phyloP scores from a whole-genome alignment of 2,797 vertebrate genomes.

The Astyanax mexicanus region DNA sequence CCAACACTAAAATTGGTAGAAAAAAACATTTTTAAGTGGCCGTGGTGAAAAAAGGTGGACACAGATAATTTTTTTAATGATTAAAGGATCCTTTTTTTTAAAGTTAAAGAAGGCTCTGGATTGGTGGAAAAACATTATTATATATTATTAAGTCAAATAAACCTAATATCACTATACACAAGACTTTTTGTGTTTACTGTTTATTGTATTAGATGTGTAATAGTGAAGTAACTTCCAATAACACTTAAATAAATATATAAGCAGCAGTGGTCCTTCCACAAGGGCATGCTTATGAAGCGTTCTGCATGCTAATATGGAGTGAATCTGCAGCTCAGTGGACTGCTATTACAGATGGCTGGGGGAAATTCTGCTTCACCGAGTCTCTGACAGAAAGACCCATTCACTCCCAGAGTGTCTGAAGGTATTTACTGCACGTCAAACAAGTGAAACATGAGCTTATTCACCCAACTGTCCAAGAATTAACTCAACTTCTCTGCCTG shows the following conservation, averaged over 20 bases:
- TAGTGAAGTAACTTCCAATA: conserved; percentile 2
- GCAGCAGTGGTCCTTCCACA: not conserved
- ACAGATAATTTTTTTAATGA: too few species aligned
- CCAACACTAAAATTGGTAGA: too few species aligned
- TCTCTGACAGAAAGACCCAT: not conserved
- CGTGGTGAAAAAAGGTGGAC: too few species aligned
- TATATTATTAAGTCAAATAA: too few species aligned
- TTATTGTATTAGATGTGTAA: too few species aligned
- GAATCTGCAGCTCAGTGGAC: not conserved
- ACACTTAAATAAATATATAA: conserved; percentile 16
- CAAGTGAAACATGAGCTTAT: not conserved
- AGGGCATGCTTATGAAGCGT: not conserved
- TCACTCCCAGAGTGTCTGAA: conserved; percentile 2
- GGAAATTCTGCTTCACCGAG: not conserved
- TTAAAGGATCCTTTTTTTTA: too few species aligned
- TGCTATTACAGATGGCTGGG: not conserved
- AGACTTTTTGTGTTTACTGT: too few species aligned
- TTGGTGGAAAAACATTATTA: too few species aligned
- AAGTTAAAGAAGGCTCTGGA: too few species aligned
- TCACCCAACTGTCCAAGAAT: not conserved
- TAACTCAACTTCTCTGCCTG: not conserved
- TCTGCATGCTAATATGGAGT: not conserved
- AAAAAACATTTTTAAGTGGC: too few species aligned
- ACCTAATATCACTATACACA: too few species aligned
- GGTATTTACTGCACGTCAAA: conserved; percentile 12